A percentile compares a stretch with the other conserved stretches of the same genome.
phyloP scores from a whole-genome alignment of 1,140 invertebrate genomes.

The Leptonema lineaticorne region DNA sequence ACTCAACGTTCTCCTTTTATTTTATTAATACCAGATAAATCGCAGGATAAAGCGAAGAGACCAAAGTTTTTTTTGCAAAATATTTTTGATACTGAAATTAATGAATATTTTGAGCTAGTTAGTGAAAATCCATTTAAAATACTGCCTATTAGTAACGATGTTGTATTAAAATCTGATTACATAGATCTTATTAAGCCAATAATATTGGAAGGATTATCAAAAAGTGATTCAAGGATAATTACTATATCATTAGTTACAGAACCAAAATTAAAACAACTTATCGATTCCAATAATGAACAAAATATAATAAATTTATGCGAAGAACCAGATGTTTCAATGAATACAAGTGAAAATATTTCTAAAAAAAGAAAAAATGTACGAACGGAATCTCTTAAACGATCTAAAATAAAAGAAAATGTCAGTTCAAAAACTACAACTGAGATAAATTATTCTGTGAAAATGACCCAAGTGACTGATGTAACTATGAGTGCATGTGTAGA shows the following conservation, averaged over 20 bases:
- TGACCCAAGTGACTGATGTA: not conserved
- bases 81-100: not conserved
- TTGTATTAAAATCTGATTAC: not conserved
- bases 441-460: not conserved
- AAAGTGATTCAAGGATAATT: not conserved
- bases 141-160: not conserved
- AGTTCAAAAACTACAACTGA: not conserved
- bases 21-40: not conserved
- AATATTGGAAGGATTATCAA: not conserved
- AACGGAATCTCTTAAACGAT: not conserved
- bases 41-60: not conserved
- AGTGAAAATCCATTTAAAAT: constrained; percentile 12
- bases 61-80: not conserved
- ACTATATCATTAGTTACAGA: not conserved
- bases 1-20: not conserved
- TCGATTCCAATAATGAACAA: not conserved
- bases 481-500: not conserved
- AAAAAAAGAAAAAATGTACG: not conserved
- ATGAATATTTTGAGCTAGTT: constrained; percentile 16
- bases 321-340: not conserved
- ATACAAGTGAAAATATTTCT: not conserved
- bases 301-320: not conserved
- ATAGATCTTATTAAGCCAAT: not conserved
- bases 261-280: not conserved
- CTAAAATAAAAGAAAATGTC: not conserved